Evolutionary conservation across 2,113 vertebrate species (phyloP).

Genomic region (Pampusana beccarii): DNA sequence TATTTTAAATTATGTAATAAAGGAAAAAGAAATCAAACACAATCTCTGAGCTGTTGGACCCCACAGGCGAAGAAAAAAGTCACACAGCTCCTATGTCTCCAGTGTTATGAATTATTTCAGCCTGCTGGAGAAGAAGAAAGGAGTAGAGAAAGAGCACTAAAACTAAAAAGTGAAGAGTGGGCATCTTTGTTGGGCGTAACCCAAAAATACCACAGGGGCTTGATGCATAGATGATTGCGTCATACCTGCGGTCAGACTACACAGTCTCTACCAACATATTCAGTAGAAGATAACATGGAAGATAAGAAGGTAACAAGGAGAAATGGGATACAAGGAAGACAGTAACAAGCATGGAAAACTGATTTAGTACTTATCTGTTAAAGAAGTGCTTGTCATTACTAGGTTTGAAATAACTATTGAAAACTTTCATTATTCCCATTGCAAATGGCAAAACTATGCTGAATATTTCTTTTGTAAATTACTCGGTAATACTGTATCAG

Average conservation of each 20-base stretch:
- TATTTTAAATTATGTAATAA: not conserved
- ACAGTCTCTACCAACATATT: not conserved
- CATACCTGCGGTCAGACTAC: not conserved
- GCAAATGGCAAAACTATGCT: not conserved
- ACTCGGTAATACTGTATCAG: not conserved
- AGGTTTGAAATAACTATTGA: not conserved
- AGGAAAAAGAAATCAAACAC: not conserved
- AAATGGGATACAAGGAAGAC: not conserved
- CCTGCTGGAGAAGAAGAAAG: slow-evolving; percentile 15
- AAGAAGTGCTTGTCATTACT: not conserved
- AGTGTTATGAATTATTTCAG: slow-evolving; percentile 33
- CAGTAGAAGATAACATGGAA: not conserved
- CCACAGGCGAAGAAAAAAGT: slow-evolving; percentile 8
- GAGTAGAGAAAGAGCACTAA: not conserved
- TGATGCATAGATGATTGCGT: not conserved
- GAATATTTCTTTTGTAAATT: not conserved
- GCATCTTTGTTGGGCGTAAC: not conserved
- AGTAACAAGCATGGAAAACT: not conserved
- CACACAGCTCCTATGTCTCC: not conserved
- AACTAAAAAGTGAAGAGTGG: not conserved
- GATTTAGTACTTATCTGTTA: not conserved
- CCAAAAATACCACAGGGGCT: not conserved
- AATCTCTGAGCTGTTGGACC: not conserved
- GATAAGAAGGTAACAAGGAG: not conserved
- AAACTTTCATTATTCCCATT: not conserved